Evolutionary conservation across 2,888 invertebrate species (phyloP).

Genomic region (Caenorhabditis angaria): DNA sequence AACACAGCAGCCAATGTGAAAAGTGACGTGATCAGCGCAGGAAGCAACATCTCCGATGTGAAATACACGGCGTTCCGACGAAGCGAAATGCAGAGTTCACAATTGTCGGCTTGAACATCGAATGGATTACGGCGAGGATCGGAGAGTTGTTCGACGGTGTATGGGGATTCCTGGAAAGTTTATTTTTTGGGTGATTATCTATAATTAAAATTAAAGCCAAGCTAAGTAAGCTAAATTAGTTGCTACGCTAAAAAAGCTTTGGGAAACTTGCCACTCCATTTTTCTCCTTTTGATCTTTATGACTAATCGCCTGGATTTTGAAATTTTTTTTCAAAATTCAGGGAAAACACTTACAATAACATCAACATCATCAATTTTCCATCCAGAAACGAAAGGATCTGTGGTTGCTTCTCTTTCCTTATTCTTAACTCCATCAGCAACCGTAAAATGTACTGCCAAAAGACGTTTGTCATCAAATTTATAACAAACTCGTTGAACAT

Average conservation of each 20-base stretch:
- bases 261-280: constrained; percentile 30
- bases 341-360: constrained; percentile 55
- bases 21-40: constrained; percentile 65
- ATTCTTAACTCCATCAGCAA: constrained; percentile 60
- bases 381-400: constrained; percentile 70
- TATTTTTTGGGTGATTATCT: no score
- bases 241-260: no score
- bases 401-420: constrained; percentile 64
- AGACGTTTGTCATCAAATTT: constrained; percentile 72
- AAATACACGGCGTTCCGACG: constrained; percentile 67
- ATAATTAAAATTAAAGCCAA: no score
- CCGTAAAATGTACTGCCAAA: constrained; percentile 68
- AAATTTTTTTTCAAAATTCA: background rate
- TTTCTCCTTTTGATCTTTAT: background rate
- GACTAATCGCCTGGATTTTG: background rate
- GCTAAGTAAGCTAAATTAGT: no score
- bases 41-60: constrained; percentile 68
- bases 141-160: constrained; percentile 64
- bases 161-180: constrained; percentile 65
- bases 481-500: constrained; percentile 70
- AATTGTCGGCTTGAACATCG: constrained; percentile 69
- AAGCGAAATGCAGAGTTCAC: constrained; percentile 67
- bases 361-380: constrained; percentile 67
- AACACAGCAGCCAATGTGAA: constrained; percentile 70
- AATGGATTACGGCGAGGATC: constrained; percentile 71